Evolutionary conservation across 2,888 invertebrate genomes (phyloP), one percentile per base, ranked within the genome.

Genomic region (Plebejus argus): DNA sequence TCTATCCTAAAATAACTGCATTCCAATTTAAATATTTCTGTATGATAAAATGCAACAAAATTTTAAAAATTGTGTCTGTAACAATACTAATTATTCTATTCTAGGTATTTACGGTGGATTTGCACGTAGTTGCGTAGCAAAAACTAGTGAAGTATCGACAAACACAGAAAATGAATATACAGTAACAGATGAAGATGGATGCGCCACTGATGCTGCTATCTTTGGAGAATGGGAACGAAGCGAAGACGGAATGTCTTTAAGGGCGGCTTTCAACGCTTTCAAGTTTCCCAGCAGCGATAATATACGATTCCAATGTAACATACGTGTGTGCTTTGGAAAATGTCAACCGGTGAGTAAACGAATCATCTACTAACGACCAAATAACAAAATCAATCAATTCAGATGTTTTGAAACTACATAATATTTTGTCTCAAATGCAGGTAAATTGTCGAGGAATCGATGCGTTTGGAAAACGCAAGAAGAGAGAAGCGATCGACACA

Each of bases 251-350:
- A 98, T 98, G 87, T 96, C 97, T 28, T 91, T 99, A 77, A 94
- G 97, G 86, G 98, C 98, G 81, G 96, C 97, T 83, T 98, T 99
- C 91, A 98, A 98, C 88, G 98, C 98, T 3, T 98, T 98, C 90
- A 98, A 98, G 88, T 99, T 98, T 96, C 98, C 98, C 0, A 98
- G 97, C 84, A 98, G 98, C 86, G 98, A 98, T 86, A 98, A 98
- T 86, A 98, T 98, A 84, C 94, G 98, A 90, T 98, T 99, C 97
- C 98, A 98, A 90, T 98, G 98, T 89, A 98, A 98, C 89, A 98
- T 98, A 84, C 95, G 98, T 79, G 98, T 99, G 12, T 98, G 98
- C 95, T 98, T 98, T 87, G 98, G 98, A 88, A 97, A 96, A 92
- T 99, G 98, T 89, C 98, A 98, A 95, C 98, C 98, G 84, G 98